Evolutionary conservation across 2,888 invertebrate genomes (phyloP), one percentile per base, ranked within the genome.

Genomic region (Glaucopsyche alexis): DNA sequence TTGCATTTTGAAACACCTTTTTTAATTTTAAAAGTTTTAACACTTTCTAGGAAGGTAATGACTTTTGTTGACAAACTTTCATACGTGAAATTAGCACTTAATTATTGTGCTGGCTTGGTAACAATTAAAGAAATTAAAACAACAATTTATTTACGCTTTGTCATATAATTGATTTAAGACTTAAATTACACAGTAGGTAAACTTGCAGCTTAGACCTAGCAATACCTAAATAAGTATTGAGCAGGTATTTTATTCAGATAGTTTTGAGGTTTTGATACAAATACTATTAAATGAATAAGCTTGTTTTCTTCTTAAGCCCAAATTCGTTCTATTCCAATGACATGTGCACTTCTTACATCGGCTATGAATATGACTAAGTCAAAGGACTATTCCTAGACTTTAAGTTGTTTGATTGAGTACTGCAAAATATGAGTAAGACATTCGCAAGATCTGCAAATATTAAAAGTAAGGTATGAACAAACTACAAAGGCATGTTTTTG

Each of bases 391-490:
- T 47, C 11, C 8, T 47, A 47, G 13, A 47, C 47, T 47, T 72
- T 80, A 72, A 78, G 79, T 81, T 3, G 81, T 80, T 77, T 88
- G 88, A 78, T 88, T 87, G 73, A 91, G 79, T 8, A 90, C 88
- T 1, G 91, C 91, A 71, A 89, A 88, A 75, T 90, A 90, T 1
- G 91, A 91, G 75, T 90, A 91, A 0, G 90, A 91, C 86, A 86
- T 88, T 7, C 90, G 84, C 1, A 90, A 82, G 71, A 90, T 87
- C 91, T 91, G 88, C 47, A 87, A 86, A 75, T 55, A 73, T 76
- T 72, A 72, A 65, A 47, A 45, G 5, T 4, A 8, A 8, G 19
- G 11, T 55, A 9, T 5, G 8, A 2, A 9, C 8, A n/a, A n/a
- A n/a, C n/a, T n/a, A n/a, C n/a, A 19, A 55, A 19, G 8, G 45